Conservation (phyloP, 23 tunicate species). For the Styela clava region DNA sequence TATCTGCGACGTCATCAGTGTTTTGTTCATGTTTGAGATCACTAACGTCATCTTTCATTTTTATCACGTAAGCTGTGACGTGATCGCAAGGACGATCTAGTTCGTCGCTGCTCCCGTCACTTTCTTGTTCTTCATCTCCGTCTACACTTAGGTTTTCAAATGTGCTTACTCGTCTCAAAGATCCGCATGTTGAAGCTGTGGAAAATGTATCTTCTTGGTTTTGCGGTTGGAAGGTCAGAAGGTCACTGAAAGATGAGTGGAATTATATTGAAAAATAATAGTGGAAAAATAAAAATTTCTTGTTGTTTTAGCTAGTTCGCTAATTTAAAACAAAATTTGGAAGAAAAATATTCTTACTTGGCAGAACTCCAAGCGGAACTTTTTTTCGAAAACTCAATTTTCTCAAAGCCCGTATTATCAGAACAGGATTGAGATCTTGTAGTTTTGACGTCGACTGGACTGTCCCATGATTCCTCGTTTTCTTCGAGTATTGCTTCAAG, state of each 20-base stretch:
- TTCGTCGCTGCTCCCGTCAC: slow-evolving; percentile 31
- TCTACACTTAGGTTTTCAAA: slow-evolving; percentile 20
- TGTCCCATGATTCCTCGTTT: slow-evolving; percentile 30
- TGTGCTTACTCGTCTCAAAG: slow-evolving; percentile 4
- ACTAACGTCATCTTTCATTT: no score
- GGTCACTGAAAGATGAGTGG: slow-evolving; percentile 10
- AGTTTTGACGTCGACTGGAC: not conserved
- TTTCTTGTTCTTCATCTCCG: not conserved
- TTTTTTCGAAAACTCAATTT: not conserved
- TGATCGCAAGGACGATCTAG: not conserved
- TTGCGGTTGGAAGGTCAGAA: not conserved
- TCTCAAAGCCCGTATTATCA: not conserved
- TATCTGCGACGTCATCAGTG: no score
- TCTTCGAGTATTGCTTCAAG: slow-evolving; percentile 30
- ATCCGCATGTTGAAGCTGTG: slow-evolving; percentile 21
- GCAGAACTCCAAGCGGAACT: not conserved
- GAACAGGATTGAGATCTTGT: slow-evolving; percentile 10
- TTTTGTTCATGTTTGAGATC: no score
- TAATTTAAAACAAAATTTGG: not conserved
- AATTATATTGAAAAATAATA: no score
- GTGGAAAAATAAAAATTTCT: not conserved
- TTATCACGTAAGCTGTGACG: no score
- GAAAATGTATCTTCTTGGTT: slow-evolving; percentile 23
- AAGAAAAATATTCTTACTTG: not conserved
- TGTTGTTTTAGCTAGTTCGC: no score